Conservation (phyloP, 2,113 vertebrate genomes). For the Ochotona curzoniae region DNA sequence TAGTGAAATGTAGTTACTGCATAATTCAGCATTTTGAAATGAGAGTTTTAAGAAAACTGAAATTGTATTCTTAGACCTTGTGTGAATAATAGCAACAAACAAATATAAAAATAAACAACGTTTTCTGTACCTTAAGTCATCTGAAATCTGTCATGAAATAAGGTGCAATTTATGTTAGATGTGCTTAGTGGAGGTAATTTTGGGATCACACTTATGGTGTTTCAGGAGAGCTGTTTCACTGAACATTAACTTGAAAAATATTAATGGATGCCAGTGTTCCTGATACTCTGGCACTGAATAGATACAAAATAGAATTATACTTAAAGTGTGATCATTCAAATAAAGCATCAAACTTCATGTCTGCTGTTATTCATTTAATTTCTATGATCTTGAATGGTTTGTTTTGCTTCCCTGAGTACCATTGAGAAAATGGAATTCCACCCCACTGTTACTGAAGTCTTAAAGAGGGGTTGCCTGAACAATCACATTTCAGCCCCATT, state of each 20-base stretch:
- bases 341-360: neutral
- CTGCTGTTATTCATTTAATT: neutral
- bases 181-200: neutral
- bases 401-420: neutral
- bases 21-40: neutral
- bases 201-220: neutral
- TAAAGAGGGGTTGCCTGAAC: neutral
- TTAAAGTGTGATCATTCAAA: neutral
- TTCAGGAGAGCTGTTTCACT: neutral
- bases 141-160: neutral
- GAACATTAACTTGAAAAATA: neutral
- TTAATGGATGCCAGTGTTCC: neutral
- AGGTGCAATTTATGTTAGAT: neutral
- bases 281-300: neutral
- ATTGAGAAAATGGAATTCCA: neutral
- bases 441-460: neutral
- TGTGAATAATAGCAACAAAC: neutral
- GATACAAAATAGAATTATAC: too few species aligned
- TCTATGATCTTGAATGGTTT: neutral
- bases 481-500: neutral
- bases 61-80: neutral
- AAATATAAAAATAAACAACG: neutral
- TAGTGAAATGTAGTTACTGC: neutral
- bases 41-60: constrained; percentile 10
- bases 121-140: neutral